Evolutionary conservation across 2,113 vertebrate species (phyloP).

Genomic region (Copsychus sechellarum): DNA sequence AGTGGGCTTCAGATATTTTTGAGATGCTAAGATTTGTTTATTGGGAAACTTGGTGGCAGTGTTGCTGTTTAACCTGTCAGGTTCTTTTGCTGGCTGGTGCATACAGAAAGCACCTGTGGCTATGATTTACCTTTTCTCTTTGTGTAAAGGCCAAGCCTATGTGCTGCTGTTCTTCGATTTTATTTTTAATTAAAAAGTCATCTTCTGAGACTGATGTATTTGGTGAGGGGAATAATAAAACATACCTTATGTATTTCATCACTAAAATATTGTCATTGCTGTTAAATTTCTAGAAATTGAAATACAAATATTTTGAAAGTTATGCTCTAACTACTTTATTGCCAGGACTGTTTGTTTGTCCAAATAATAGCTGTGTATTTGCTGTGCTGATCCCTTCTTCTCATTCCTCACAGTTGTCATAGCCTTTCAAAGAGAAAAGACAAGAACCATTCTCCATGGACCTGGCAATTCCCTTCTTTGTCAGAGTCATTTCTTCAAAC

Average conservation of each 20-base stretch:
- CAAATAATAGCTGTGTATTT: background rate
- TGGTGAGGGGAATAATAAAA: background rate
- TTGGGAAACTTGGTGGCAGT: background rate
- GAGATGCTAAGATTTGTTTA: background rate
- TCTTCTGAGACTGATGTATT: background rate
- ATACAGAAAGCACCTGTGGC: accelerated
- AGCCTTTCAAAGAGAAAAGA: background rate
- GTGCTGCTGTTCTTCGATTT: background rate
- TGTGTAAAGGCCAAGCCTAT: background rate
- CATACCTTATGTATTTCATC: accelerated
- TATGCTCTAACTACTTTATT: background rate
- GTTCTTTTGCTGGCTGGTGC: background rate
- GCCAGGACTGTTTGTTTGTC: background rate
- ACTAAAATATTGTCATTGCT: background rate
- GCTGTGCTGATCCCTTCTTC: background rate
- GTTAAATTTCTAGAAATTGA: background rate
- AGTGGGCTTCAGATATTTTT: background rate
- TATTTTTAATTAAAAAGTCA: background rate
- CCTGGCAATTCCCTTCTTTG: background rate
- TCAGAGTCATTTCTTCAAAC: background rate
- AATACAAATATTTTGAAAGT: background rate
- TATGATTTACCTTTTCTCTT: background rate
- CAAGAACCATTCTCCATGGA: background rate
- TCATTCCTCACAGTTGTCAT: background rate
- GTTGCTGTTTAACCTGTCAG: background rate